A percentile compares a stretch with the other conserved stretches of the same genome.
Evolutionary conservation across 2,797 vertebrate species (phyloP).

Genomic region (Pteropus rufus): DNA sequence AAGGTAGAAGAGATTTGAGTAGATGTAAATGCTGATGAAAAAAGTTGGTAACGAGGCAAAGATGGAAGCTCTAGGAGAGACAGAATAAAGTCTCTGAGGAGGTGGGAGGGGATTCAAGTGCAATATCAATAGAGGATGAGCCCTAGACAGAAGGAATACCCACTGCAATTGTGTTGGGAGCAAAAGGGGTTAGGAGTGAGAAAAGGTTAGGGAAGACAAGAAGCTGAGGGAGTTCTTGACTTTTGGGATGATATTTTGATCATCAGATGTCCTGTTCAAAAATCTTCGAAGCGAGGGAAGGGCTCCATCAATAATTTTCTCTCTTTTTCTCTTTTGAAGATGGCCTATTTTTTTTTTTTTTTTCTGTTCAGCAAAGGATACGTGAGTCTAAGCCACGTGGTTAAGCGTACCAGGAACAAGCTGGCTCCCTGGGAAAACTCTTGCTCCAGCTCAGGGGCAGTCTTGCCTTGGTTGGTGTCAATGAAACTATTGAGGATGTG

Average conservation of each 20-base stretch:
- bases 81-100: neutral
- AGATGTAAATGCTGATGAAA: neutral
- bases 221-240: neutral
- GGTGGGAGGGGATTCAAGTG: neutral
- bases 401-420: constrained; percentile 89
- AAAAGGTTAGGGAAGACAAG: neutral
- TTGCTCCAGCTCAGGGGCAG: constrained; percentile 86
- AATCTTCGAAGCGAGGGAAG: constrained; percentile 31
- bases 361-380: constrained; percentile 82
- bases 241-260: neutral
- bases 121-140: neutral
- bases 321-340: neutral
- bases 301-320: neutral
- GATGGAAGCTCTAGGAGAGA: neutral
- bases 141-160: neutral
- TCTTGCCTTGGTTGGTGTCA: constrained; percentile 83
- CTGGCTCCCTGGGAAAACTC: constrained; percentile 89
- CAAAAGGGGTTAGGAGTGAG: neutral
- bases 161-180: neutral
- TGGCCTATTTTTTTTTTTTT: neutral
- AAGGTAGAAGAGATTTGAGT: neutral
- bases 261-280: neutral
- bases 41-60: neutral
- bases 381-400: constrained; percentile 87
- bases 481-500: constrained; percentile 87